A percentile compares a stretch with the other conserved stretches of the same genome.
Conservation (phyloP, 2,113 vertebrate species). For the Ranitomeya variabilis region DNA sequence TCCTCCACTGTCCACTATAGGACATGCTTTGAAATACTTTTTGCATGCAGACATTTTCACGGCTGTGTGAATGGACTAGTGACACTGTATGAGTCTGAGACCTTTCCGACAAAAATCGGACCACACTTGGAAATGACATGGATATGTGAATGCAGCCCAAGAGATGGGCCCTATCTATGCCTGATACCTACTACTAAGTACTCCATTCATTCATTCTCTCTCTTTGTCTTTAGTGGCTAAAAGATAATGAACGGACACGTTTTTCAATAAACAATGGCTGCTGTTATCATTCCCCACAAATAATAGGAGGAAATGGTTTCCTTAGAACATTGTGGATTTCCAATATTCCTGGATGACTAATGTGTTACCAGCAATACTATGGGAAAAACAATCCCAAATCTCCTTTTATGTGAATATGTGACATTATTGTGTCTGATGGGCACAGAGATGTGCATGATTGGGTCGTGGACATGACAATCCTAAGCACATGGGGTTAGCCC, state of each 20-base stretch:
- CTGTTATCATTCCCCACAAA: not conserved
- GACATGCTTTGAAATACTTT: too few species aligned
- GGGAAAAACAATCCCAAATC: not conserved
- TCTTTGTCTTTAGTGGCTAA: not conserved
- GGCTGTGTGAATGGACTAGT: too few species aligned
- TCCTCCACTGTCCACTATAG: too few species aligned
- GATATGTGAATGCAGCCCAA: too few species aligned
- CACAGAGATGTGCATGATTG: not conserved
- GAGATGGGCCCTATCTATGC: too few species aligned
- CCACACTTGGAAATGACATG: too few species aligned
- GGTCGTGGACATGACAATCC: not conserved
- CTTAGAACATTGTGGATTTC: not conserved
- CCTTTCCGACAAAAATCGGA: too few species aligned
- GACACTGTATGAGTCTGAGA: too few species aligned
- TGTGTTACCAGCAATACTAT: not conserved
- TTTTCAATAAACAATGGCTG: not conserved
- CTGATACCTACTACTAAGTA: too few species aligned
- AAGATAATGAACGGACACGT: not conserved
- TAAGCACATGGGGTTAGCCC: not conserved
- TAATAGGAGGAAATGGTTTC: not conserved
- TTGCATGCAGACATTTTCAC: too few species aligned
- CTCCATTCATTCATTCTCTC: too few species aligned
- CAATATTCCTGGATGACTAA: not conserved
- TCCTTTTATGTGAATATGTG: not conserved
- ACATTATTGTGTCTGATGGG: not conserved